These are phyloP conservation scores for Drosophila anomelani DNA, from an alignment of 2,888 invertebrate species.

Conservation along the genomic window DNA sequence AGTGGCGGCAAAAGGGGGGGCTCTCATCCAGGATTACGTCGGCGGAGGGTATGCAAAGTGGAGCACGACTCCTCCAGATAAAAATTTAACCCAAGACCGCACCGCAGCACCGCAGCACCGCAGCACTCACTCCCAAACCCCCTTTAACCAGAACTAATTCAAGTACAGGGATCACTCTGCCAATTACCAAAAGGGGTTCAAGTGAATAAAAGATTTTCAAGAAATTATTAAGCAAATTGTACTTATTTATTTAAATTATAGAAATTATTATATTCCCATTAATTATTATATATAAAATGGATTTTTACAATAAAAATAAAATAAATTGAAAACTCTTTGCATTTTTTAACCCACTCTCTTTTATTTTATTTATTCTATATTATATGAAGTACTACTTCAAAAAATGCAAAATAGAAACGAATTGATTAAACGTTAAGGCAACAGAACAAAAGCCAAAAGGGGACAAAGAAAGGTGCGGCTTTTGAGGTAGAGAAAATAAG, in stretches of 20 bases:
- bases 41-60: constrained; percentile 14
- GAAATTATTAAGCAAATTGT: neutral
- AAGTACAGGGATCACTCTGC: constrained; percentile 11
- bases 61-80: constrained; percentile 37
- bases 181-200: neutral
- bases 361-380: neutral
- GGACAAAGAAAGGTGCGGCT: constrained; percentile 29
- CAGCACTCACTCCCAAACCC: neutral
- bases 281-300: neutral
- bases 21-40: constrained; percentile 8
- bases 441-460: constrained; percentile 8
- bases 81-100: constrained; percentile 17
- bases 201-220: neutral
- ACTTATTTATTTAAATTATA: neutral
- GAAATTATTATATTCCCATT: neutral
- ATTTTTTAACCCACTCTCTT: neutral
- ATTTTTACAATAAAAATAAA: too few species aligned
- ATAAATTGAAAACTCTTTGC: neutral
- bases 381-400: constrained; percentile 25
- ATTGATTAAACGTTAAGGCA: constrained; percentile 62
- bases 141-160: constrained; percentile 9
- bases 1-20: constrained; percentile 44
- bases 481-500: constrained; percentile 10
- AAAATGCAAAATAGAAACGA: constrained; percentile 58
- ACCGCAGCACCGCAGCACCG: neutral